Percentiles rank a stretch among this genome's conserved stretches.
Evolutionary conservation across 1,140 invertebrate genomes (phyloP).

Genomic region (Ooceraea biroi): DNA sequence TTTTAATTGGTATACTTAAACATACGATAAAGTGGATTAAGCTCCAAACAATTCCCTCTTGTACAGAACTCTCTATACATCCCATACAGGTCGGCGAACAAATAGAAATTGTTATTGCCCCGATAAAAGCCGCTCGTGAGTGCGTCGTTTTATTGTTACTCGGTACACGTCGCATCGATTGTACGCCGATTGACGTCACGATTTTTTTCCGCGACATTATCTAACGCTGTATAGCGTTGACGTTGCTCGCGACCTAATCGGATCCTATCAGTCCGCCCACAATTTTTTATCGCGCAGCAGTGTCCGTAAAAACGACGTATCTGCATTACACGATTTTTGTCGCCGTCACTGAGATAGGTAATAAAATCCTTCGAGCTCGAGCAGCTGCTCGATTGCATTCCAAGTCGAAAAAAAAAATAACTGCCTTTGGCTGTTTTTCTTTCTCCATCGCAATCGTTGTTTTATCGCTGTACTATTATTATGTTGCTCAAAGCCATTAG

Average conservation of each 20-base stretch:
- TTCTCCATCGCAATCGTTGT: too few species aligned
- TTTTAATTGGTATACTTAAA: too few species aligned
- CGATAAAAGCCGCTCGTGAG: slow-evolving; percentile 3
- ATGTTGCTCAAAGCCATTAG: too few species aligned
- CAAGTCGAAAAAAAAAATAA: background rate
- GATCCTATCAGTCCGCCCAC: slow-evolving; percentile 53
- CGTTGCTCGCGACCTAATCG: slow-evolving; percentile 41
- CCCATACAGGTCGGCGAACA: background rate
- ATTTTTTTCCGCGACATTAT: slow-evolving; percentile 15
- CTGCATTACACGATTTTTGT: background rate
- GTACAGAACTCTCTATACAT: background rate
- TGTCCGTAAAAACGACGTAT: slow-evolving; percentile 28
- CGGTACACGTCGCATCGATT: slow-evolving; percentile 30
- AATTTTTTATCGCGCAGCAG: slow-evolving; percentile 44
- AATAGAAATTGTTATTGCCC: slow-evolving; percentile 7
- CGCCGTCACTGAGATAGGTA: slow-evolving; percentile 11
- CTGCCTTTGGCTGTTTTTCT: background rate
- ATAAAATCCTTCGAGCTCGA: slow-evolving; percentile 26
- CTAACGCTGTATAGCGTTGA: slow-evolving; percentile 21
- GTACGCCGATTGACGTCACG: slow-evolving; percentile 28
- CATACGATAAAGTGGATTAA: too few species aligned
- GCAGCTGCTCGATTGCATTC: slow-evolving; percentile 27
- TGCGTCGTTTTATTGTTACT: background rate
- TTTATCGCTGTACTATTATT: too few species aligned
- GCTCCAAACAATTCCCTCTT: background rate